phyloP scores from a whole-genome alignment of 1,140 invertebrate genomes.

The Bathynomus jamesi region DNA sequence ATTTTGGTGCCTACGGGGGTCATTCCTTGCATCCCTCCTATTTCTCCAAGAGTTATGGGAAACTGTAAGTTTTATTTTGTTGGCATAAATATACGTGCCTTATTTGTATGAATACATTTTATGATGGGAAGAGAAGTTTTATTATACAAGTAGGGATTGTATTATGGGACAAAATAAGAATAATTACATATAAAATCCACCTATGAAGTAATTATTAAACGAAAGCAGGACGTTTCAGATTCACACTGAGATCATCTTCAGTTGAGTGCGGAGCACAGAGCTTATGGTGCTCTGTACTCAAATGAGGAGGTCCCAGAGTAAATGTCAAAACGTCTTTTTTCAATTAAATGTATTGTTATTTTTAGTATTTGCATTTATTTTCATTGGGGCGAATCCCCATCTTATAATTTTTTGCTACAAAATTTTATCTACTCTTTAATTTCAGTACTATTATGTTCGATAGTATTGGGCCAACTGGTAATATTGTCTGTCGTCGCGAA shows the following conservation, averaged over 20 bases:
- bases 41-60: constrained; percentile 31
- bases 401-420: neutral
- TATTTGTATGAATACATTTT: neutral
- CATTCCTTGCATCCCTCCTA: constrained; percentile 28
- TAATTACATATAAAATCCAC: neutral
- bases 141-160: neutral
- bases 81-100: neutral
- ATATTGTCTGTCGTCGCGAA: constrained; percentile 23
- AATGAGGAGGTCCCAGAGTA: neutral
- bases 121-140: neutral
- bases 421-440: neutral
- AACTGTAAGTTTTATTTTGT: constrained; percentile 20
- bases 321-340: no score
- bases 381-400: no score
- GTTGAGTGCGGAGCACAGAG: no score
- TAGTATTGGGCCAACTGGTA: constrained; percentile 31
- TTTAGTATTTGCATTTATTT: no score
- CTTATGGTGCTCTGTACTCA: neutral
- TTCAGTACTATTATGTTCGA: constrained; percentile 27
- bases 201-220: neutral
- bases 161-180: neutral
- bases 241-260: neutral
- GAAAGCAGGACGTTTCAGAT: neutral
- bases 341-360: no score
- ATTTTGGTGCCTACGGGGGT: constrained; percentile 28